Conservation (phyloP, 37 sponge, comb jelly and placozoan genomes). For the Oopsacas minuta region DNA sequence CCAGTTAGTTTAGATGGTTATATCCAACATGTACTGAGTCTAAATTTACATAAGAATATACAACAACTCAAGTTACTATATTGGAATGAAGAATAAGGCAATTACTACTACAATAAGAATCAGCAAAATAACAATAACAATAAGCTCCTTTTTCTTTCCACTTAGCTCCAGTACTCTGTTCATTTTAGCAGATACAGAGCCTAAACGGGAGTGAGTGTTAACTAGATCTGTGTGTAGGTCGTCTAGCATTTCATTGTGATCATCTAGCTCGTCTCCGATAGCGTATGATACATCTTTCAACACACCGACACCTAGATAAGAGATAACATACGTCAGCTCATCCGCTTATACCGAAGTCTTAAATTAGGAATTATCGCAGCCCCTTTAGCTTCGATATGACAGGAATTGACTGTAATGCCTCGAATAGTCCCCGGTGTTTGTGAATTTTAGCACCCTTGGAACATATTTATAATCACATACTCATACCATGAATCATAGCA, state of each 20-base stretch:
- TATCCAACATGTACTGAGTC: not conserved
- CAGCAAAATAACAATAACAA: not conserved
- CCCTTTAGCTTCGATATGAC: too few relatives aligned
- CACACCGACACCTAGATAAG: not conserved
- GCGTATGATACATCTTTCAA: slow-evolving; percentile 14
- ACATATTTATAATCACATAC: too few relatives aligned
- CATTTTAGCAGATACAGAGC: not conserved
- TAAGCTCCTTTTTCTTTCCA: slow-evolving; percentile 16
- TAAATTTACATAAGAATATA: not conserved
- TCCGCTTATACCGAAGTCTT: too few relatives aligned
- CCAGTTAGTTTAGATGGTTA: too few relatives aligned
- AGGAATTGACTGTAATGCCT: not conserved
- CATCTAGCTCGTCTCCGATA: not conserved
- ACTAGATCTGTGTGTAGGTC: not conserved
- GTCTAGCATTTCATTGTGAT: slow-evolving; percentile 12
- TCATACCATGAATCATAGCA: too few relatives aligned
- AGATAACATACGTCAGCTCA: too few relatives aligned
- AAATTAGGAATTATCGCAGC: too few relatives aligned
- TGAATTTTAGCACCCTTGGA: too few relatives aligned
- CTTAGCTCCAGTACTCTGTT: not conserved
- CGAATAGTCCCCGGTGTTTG: too few relatives aligned
- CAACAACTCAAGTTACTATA: not conserved
- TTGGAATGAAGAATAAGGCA: not conserved
- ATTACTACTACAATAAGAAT: not conserved
- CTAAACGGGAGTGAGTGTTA: not conserved